These are phyloP conservation scores for Heliothis virescens DNA, from an alignment of 1,140 invertebrate genomes.

Conservation along the genomic window DNA sequence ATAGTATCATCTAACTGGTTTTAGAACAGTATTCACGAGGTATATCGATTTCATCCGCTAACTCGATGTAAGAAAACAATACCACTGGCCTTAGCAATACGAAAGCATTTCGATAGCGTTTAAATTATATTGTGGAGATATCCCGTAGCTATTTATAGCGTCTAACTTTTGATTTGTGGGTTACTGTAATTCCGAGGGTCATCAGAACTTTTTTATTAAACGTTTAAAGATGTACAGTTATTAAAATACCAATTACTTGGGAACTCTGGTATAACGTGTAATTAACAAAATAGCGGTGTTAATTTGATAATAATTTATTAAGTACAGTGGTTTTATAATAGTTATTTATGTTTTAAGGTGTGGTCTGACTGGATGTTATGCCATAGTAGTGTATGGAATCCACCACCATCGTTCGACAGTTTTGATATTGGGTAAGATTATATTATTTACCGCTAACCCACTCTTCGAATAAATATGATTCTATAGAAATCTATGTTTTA, in stretches of 20 bases:
- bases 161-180: conserved; percentile 14
- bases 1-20: no score
- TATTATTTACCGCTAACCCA: not conserved
- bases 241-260: conserved; percentile 32
- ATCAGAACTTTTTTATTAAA: conserved; percentile 17
- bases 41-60: not conserved
- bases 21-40: not conserved
- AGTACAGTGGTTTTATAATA: conserved; percentile 40
- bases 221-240: conserved; percentile 37
- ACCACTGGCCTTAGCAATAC: not conserved
- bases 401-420: conserved; percentile 92
- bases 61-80: conserved; percentile 2
- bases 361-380: conserved; percentile 97
- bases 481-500: conserved; percentile 58
- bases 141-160: not conserved
- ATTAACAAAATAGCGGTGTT: conserved; percentile 30
- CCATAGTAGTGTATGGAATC: conserved; percentile 94
- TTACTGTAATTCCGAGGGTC: conserved; percentile 24
- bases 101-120: conserved; percentile 2
- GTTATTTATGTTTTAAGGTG: conserved; percentile 83
- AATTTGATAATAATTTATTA: conserved; percentile 40
- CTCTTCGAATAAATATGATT: not conserved
- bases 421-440: conserved; percentile 92
- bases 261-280: conserved; percentile 21
- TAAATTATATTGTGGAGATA: not conserved